Evolutionary conservation across 1,140 invertebrate species (phyloP).

Genomic region (Sminthurinus signatus): DNA sequence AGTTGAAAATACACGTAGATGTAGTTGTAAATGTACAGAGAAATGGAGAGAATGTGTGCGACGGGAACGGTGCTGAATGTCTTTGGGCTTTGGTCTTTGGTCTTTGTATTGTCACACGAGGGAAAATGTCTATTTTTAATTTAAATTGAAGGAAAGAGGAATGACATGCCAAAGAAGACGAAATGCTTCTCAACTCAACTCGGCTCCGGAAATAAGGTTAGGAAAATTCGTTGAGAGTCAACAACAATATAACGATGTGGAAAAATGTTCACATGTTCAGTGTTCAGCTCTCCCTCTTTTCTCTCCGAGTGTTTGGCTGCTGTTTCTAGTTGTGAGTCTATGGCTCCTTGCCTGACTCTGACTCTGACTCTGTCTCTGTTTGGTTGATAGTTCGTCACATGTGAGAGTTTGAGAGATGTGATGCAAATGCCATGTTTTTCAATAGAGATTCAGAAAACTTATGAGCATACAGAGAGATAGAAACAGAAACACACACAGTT

Average conservation of each 20-base stretch:
- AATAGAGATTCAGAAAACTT: not conserved
- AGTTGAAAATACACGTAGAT: too few relatives aligned
- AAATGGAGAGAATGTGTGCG: too few relatives aligned
- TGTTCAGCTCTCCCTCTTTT: not conserved
- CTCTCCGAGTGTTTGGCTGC: too few relatives aligned
- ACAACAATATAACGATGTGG: conserved; percentile 8
- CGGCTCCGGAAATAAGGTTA: conserved; percentile 15
- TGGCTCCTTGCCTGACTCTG: too few relatives aligned
- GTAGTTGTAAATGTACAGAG: too few relatives aligned
- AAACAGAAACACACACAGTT: too few relatives aligned
- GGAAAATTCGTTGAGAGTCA: conserved; percentile 8
- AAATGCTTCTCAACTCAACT: not conserved
- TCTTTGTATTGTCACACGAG: not conserved
- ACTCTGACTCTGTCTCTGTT: too few relatives aligned
- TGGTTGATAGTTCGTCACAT: conserved; percentile 6
- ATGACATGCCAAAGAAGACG: conserved; percentile 18
- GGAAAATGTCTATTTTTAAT: conserved; percentile 7
- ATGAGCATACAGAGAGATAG: too few relatives aligned
- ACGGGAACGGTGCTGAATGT: too few relatives aligned
- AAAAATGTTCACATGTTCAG: conserved; percentile 9
- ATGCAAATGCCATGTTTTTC: conserved; percentile 12
- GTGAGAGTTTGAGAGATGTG: conserved; percentile 9
- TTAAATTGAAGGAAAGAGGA: conserved; percentile 16
- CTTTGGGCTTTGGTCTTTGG: too few relatives aligned
- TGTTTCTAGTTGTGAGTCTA: too few relatives aligned